Conservation (phyloP, 2,888 invertebrate genomes). For the Pherbina coryleti region DNA sequence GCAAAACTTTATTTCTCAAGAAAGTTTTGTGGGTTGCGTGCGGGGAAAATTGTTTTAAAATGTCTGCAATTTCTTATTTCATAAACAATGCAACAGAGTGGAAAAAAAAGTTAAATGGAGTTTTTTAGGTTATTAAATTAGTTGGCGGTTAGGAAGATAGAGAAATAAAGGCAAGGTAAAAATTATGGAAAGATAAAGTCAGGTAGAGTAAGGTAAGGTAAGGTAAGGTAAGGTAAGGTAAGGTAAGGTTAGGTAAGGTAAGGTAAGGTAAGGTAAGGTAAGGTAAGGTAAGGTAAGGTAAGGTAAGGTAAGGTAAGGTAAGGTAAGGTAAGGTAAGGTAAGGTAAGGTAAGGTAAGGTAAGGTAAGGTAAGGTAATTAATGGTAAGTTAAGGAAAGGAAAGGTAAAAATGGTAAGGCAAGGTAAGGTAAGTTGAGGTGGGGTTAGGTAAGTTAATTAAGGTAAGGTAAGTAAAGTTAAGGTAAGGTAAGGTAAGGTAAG, state of each 20-base stretch:
- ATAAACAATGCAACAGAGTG: not conserved
- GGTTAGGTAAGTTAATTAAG: too few relatives aligned
- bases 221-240: not conserved
- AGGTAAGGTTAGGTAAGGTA: not conserved
- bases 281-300: too few relatives aligned
- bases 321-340: too few relatives aligned
- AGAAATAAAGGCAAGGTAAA: too few relatives aligned
- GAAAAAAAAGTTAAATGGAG: not conserved
- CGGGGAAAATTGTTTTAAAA: constrained; percentile 1
- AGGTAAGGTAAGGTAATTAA: not conserved
- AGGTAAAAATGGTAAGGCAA: too few relatives aligned
- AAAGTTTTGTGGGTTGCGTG: not conserved
- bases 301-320: too few relatives aligned
- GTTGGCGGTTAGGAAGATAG: not conserved
- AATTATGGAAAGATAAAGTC: not conserved
- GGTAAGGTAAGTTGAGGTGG: too few relatives aligned
- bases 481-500: too few relatives aligned
- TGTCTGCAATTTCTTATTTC: constrained; percentile 1
- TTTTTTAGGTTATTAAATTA: not conserved
- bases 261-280: not conserved
- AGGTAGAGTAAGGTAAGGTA: not conserved
- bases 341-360: too few relatives aligned
- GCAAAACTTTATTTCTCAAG: constrained; percentile 2
- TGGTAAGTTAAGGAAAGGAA: not conserved
- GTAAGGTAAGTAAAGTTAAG: too few relatives aligned